Conservation (phyloP, 2,888 invertebrate genomes). For the Ischnus inquisitorius region DNA sequence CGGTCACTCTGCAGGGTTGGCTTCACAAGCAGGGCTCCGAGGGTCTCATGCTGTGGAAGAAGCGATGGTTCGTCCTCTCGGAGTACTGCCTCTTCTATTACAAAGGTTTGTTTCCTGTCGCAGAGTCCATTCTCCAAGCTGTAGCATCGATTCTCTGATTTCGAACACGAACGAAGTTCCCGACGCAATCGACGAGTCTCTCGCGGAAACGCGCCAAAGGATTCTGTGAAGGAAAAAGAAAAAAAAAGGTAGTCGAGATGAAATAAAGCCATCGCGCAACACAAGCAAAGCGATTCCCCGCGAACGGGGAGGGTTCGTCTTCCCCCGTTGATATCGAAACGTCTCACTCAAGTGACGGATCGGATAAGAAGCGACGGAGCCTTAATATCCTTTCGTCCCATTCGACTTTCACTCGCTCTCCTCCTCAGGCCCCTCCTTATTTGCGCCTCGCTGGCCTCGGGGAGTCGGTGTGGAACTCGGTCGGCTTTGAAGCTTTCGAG, state of each 20-base stretch:
- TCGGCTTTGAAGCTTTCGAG: constrained; percentile 58
- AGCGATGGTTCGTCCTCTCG: constrained; percentile 97
- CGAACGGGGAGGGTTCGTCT: background rate
- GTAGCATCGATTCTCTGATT: too few relatives aligned
- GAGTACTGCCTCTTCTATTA: constrained; percentile 98
- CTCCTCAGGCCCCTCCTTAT: background rate
- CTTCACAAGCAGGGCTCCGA: constrained; percentile 97
- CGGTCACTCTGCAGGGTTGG: constrained; percentile 95
- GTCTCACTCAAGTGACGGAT: constrained; percentile 1
- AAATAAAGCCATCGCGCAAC: constrained; percentile 28
- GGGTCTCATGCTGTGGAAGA: constrained; percentile 97
- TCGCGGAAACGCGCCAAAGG: background rate
- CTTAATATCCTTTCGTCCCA: constrained; percentile 11
- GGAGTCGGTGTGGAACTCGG: constrained; percentile 19
- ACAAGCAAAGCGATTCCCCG: background rate
- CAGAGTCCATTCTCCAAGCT: background rate
- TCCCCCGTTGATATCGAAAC: constrained; percentile 14
- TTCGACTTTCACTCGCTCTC: constrained; percentile 11
- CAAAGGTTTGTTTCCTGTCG: constrained; percentile 89
- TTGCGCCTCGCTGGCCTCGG: constrained; percentile 13
- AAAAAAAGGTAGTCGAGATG: background rate
- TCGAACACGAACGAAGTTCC: background rate
- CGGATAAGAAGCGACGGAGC: constrained; percentile 27
- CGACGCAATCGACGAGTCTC: background rate
- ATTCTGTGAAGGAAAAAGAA: background rate